phyloP scores from a whole-genome alignment of 2,113 vertebrate species.

The Alouatta palliata region DNA sequence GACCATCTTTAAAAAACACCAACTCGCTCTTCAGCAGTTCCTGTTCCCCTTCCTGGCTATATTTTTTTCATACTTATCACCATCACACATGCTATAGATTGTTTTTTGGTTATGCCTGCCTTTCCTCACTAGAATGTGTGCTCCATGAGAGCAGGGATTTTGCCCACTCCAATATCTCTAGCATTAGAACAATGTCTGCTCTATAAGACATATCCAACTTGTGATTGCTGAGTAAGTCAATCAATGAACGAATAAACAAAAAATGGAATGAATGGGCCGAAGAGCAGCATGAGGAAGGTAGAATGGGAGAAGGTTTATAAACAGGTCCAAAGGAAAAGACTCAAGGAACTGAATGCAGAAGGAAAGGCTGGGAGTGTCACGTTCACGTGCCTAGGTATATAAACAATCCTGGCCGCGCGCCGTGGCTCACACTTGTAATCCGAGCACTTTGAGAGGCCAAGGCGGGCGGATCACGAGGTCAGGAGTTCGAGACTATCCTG shows the following conservation, averaged over 20 bases:
- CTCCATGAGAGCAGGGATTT: background rate
- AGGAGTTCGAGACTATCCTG: too few relatives aligned
- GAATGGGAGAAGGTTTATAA: background rate
- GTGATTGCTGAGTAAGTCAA: background rate
- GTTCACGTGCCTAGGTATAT: background rate
- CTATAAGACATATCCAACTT: fast-evolving
- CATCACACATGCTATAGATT: fast-evolving
- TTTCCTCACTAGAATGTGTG: background rate
- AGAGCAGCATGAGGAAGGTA: too few relatives aligned
- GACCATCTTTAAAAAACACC: background rate
- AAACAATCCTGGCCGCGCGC: background rate
- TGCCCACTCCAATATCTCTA: too few relatives aligned
- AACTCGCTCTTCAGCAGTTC: background rate
- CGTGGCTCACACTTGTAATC: too few relatives aligned
- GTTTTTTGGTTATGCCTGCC: background rate
- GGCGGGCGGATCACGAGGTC: too few relatives aligned
- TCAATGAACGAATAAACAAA: background rate
- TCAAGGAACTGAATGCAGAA: background rate
- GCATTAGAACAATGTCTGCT: background rate
- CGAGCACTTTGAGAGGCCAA: too few relatives aligned
- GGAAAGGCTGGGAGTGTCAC: background rate
- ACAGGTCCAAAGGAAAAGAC: background rate
- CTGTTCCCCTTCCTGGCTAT: background rate
- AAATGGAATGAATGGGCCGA: background rate
- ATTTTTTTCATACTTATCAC: background rate